Evolutionary conservation across 2,888 invertebrate species (phyloP), one percentile per base, ranked within the genome.

Genomic region (Clostera curtula): DNA sequence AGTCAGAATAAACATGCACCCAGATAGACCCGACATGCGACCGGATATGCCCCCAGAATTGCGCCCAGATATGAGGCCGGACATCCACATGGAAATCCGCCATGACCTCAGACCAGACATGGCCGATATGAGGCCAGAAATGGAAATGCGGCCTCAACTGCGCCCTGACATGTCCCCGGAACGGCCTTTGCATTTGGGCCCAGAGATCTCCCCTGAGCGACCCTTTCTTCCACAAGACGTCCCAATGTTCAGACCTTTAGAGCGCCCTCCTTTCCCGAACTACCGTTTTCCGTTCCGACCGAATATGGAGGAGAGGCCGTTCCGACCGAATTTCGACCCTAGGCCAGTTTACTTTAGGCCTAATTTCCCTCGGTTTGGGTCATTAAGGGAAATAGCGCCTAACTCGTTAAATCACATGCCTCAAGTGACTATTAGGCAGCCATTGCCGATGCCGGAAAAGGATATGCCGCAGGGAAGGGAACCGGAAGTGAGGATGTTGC

Each of bases 401-500:
- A 66, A 65, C 17, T 35, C 43, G 1, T n/a, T n/a, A n/a, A 55
- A 43, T 23, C 64, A 61, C 12, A 48, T 73, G 36, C 77, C 76
- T 0, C 77, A 76, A 63, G 67, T 77, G 29, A 72, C 72, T 0
- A 69, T 75, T 5, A 48, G 73, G 1, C 76, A 74, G 23, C 44
- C 58, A 0, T 14, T 60, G 14, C 56, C 68, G 5, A 35, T 50
- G 33, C 14, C 28, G 23, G 48, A 48, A 2, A 48, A 48, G 14
- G 22, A 49, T 18, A n/a, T 35, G 11, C 40, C 39, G 1, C 7
- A 25, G 16, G 42, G 39, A 0, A 45, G 64, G 13, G 75, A 75
- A 27, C 77, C 56, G 0, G 79, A 79, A 49, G 76, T 82, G 3
- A 50, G 79, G 3, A 80, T 82, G 80, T 36, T 79, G 34, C 82